Evolutionary conservation across 2,888 invertebrate species (phyloP), one percentile per base, ranked within the genome.

Genomic region (Silvanus unidentatus): DNA sequence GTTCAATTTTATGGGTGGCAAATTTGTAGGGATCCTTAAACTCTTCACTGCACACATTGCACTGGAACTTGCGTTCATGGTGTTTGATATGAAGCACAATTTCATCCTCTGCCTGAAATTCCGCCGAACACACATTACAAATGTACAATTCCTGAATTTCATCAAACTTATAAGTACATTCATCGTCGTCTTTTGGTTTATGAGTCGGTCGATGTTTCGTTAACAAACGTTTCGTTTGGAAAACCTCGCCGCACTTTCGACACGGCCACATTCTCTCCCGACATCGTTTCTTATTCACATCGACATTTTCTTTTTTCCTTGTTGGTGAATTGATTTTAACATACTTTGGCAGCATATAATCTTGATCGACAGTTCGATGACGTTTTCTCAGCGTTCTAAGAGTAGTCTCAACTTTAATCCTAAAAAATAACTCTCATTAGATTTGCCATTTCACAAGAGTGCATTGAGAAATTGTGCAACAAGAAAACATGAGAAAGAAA

Each of bases 201-300:
- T 49, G 76, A 0, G 74, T 75, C 52, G 73, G 74, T 0, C 68
- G 71, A 53, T 76, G 76, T 39, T 75, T 74, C 27, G 74, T 65
- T n/a, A 76, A 51, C 0, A 74, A 74, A 1, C 73, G 73, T 28
- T 74, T 74, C 0, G 75, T 75, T 0, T 74, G 73, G 47, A 74
- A 75, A 0, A 73, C 74, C 0, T 64, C 70, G 0, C 73, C 75
- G 51, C 76, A 76, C 55, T 74, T 74, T 14, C 72, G 71, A 43
- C 76, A 76, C 39, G 73, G 73, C 42, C 74, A 76, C 5, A 16
- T 36, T 11, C 9, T 22, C 13, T 42, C 14, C 13, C 29, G 29
- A n/a, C 10, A 27, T 13, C 36, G 35, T 11, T 35, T 35, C 16
- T 36, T 36, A 22, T 22, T 22, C 4, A 22, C 3, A 22, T 22